A percentile compares a stretch with the other conserved stretches of the same genome.
Evolutionary conservation across 1,140 invertebrate genomes (phyloP).

Genomic region (Sarcophaga bullata): DNA sequence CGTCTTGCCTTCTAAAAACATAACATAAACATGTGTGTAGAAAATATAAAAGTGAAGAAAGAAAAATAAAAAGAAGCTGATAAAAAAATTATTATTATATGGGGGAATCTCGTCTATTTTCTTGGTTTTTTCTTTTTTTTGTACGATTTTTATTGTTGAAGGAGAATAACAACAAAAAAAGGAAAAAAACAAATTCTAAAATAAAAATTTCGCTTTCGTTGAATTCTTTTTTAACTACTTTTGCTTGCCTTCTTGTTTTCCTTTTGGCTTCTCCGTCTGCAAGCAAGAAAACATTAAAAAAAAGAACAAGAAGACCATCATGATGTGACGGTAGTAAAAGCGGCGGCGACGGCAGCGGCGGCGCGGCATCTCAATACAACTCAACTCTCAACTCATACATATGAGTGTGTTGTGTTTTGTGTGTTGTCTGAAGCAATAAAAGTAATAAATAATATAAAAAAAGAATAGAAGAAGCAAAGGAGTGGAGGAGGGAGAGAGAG

Average conservation of each 20-base stretch:
- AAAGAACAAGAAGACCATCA: neutral
- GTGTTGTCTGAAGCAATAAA: neutral
- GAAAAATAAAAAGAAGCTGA: no score
- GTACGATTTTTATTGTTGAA: neutral
- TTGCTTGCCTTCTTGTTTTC: neutral
- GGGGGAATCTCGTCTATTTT: conserved; percentile 6
- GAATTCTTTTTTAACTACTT: neutral
- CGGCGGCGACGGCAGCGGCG: neutral
- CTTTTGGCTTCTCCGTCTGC: neutral
- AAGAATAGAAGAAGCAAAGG: no score
- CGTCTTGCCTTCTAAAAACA: no score
- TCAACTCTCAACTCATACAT: neutral
- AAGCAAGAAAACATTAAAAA: neutral
- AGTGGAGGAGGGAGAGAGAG: no score
- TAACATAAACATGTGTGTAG: no score
- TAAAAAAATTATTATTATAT: neutral
- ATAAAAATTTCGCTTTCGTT: conserved; percentile 41
- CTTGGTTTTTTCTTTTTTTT: neutral
- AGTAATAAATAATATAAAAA: neutral
- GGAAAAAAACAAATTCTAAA: conserved; percentile 32
- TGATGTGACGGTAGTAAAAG: neutral
- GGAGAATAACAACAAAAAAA: conserved; percentile 19
- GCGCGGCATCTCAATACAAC: neutral
- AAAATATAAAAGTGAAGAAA: no score
- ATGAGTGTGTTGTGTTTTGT: no score